Percentiles rank a stretch among this genome's conserved stretches.
Conservation (phyloP, 2,797 vertebrate species). For the Ficedula albicollis region DNA sequence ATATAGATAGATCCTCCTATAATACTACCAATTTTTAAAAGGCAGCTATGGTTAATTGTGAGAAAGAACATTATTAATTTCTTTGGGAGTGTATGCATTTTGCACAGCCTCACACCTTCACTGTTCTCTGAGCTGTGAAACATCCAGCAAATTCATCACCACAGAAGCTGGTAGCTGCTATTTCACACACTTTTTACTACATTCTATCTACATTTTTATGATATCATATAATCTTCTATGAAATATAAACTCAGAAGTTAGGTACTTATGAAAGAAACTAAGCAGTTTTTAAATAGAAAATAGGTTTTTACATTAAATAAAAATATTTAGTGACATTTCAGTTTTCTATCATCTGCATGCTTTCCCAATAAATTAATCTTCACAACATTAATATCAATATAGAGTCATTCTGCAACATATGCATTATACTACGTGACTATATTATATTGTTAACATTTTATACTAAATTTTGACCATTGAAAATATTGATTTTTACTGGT, state of each 20-base stretch:
- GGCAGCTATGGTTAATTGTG: not conserved
- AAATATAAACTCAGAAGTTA: not conserved
- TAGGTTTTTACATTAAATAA: conserved; percentile 8
- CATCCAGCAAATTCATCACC: not conserved
- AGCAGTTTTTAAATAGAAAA: not conserved
- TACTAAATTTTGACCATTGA: not conserved
- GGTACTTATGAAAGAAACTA: not conserved
- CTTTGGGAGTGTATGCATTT: not conserved
- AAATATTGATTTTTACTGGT: not conserved
- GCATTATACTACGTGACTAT: not conserved
- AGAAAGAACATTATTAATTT: not conserved
- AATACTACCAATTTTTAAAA: not conserved
- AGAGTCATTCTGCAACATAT: not conserved
- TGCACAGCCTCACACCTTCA: not conserved
- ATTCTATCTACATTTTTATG: conserved; percentile 19
- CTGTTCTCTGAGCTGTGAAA: not conserved
- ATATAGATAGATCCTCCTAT: not conserved
- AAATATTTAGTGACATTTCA: conserved; percentile 23
- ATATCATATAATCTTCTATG: not conserved
- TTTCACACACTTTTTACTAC: not conserved
- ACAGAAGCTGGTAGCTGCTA: not conserved
- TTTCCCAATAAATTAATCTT: conserved; percentile 18
- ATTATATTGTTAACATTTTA: not conserved
- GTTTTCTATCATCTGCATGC: not conserved
- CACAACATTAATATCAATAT: not conserved